These are phyloP conservation scores for Pseudomugil tenellus DNA, from an alignment of 2,797 vertebrate genomes.

Conservation along the genomic window DNA sequence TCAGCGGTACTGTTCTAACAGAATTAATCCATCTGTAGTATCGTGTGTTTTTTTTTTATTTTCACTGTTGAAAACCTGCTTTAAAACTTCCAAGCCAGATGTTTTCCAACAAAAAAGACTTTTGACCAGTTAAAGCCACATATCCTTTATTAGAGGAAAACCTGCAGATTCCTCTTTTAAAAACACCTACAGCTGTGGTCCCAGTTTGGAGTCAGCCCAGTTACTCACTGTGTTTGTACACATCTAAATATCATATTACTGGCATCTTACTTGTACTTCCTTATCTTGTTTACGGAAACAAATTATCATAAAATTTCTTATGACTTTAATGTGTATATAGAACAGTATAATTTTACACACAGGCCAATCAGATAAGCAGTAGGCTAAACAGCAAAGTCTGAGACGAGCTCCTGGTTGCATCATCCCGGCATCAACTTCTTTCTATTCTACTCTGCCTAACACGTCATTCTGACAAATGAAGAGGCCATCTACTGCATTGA, in stretches of 20 bases:
- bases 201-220: not conserved
- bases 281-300: conserved; percentile 23
- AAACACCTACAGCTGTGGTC: not conserved
- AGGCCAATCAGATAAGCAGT: conserved; percentile 32
- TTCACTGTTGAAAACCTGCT: not conserved
- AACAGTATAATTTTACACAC: conserved; percentile 15
- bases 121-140: not conserved
- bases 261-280: not conserved
- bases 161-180: conserved; percentile 4
- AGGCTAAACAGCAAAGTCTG: conserved; percentile 12
- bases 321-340: conserved; percentile 27
- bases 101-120: not conserved
- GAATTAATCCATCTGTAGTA: not conserved
- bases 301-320: conserved; percentile 3
- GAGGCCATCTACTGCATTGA: not conserved
- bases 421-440: conserved; percentile 12
- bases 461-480: conserved; percentile 3
- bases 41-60: not conserved
- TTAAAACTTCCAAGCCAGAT: not conserved
- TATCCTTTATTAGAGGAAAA: not conserved
- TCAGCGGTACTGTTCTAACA: not conserved
- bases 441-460: not conserved
- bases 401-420: conserved; percentile 29
- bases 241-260: not conserved
- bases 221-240: not conserved